These are phyloP conservation scores for Ellobius talpinus DNA, from an alignment of 2,113 vertebrate species.

Conservation along the genomic window DNA sequence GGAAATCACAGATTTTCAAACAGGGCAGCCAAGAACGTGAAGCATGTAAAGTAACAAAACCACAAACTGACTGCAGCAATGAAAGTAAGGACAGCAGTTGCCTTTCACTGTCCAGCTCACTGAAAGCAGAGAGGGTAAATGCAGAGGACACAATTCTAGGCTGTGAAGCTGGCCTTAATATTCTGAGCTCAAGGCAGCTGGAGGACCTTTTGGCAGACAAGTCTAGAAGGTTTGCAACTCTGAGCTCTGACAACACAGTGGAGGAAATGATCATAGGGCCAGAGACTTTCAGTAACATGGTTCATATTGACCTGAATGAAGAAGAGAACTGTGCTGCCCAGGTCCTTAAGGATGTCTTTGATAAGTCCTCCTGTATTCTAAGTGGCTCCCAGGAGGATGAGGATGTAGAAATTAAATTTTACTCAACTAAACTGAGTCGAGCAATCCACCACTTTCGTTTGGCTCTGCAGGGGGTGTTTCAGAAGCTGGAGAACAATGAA, in stretches of 20 bases:
- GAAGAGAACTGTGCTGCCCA: slow-evolving; percentile 86
- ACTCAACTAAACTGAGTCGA: slow-evolving; percentile 91
- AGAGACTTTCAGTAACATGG: slow-evolving; percentile 87
- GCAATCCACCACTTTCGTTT: slow-evolving; percentile 92
- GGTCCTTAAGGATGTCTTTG: slow-evolving; percentile 88
- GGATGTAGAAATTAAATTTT: slow-evolving; percentile 89
- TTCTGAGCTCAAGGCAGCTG: slow-evolving; percentile 82
- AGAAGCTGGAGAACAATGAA: slow-evolving; percentile 89
- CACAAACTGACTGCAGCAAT: slow-evolving; percentile 48
- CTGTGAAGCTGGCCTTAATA: slow-evolving; percentile 77
- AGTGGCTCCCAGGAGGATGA: slow-evolving; percentile 84
- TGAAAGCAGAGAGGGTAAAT: slow-evolving; percentile 75
- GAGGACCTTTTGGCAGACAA: slow-evolving; percentile 87
- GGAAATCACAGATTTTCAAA: slow-evolving; percentile 60
- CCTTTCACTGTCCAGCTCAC: slow-evolving; percentile 75
- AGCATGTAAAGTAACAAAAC: slow-evolving; percentile 61
- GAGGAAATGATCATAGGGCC: slow-evolving; percentile 85
- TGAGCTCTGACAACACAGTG: slow-evolving; percentile 81
- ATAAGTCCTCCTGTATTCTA: slow-evolving; percentile 87
- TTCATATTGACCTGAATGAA: slow-evolving; percentile 89
- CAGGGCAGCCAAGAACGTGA: slow-evolving; percentile 61
- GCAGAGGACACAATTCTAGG: slow-evolving; percentile 74
- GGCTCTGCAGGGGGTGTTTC: slow-evolving; percentile 93
- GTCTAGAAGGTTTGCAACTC: slow-evolving; percentile 81
- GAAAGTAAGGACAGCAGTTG: slow-evolving; percentile 45